Evolutionary conservation across 2,113 vertebrate species (phyloP).

Genomic region (Plotosus lineatus): DNA sequence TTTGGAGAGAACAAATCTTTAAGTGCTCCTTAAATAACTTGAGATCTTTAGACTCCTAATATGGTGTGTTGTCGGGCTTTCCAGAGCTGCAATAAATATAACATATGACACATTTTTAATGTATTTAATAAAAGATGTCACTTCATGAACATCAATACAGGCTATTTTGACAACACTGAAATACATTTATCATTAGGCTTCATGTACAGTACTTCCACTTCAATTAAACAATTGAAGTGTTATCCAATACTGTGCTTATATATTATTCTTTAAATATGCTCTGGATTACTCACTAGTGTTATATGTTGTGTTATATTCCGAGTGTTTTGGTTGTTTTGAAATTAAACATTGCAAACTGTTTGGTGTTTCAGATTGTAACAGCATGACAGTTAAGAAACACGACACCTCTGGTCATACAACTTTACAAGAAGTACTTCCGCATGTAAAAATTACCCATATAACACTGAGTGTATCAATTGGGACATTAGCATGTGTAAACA

Average conservation of each 20-base stretch:
- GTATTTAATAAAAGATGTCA: neutral
- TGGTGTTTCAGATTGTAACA: neutral
- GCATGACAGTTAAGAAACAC: neutral
- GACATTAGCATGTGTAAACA: neutral
- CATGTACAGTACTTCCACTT: neutral
- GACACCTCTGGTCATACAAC: slow-evolving; percentile 28
- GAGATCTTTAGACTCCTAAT: too few species aligned
- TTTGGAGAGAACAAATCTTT: too few species aligned
- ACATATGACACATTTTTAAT: neutral
- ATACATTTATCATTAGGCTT: neutral
- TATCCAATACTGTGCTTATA: neutral
- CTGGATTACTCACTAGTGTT: too few species aligned
- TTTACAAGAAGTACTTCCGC: slow-evolving; percentile 31
- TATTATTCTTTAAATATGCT: too few species aligned
- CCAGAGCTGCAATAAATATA: neutral
- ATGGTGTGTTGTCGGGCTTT: neutral
- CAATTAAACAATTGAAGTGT: neutral
- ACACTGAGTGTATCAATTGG: neutral
- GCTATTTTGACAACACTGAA: neutral
- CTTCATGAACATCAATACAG: neutral
- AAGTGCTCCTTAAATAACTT: too few species aligned
- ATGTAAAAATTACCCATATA: neutral
- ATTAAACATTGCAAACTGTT: neutral
- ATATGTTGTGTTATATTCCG: neutral
- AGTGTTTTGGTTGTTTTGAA: neutral